Evolutionary conservation across 2,888 invertebrate genomes (phyloP).

Genomic region (Lepeophtheirus nordmannii): DNA sequence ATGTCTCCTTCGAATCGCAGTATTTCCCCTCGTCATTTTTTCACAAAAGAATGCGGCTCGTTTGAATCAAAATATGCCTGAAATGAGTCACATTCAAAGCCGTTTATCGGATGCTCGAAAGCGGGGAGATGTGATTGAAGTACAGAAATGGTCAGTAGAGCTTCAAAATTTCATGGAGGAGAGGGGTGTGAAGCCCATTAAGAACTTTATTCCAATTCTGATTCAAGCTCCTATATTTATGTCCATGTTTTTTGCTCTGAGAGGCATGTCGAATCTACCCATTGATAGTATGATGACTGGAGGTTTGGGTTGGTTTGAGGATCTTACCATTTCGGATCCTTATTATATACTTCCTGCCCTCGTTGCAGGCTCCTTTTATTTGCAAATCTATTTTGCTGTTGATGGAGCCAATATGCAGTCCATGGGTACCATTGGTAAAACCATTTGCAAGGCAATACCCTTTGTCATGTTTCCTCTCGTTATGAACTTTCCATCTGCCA

Average conservation of each 20-base stretch:
- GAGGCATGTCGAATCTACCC: conserved; percentile 73
- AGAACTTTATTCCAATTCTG: conserved; percentile 46
- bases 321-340: conserved; percentile 80
- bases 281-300: conserved; percentile 77
- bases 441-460: conserved; percentile 54
- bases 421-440: conserved; percentile 31
- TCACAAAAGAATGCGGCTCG: conserved; percentile 58
- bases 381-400: conserved; percentile 56
- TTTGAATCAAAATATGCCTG: conserved; percentile 72
- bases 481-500: conserved; percentile 69
- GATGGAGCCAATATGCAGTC: conserved; percentile 50
- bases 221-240: conserved; percentile 60
- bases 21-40: conserved; percentile 72
- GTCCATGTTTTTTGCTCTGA: conserved; percentile 73
- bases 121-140: conserved; percentile 62
- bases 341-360: conserved; percentile 68
- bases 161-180: conserved; percentile 65
- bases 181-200: conserved; percentile 61
- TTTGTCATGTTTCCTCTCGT: conserved; percentile 65
- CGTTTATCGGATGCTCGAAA: conserved; percentile 74
- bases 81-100: conserved; percentile 59
- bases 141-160: conserved; percentile 57
- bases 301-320: conserved; percentile 79
- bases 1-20: conserved; percentile 45
- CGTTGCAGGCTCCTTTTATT: conserved; percentile 43